These are phyloP conservation scores for Theristicus caerulescens DNA, from an alignment of 2,113 vertebrate genomes.

Conservation along the genomic window DNA sequence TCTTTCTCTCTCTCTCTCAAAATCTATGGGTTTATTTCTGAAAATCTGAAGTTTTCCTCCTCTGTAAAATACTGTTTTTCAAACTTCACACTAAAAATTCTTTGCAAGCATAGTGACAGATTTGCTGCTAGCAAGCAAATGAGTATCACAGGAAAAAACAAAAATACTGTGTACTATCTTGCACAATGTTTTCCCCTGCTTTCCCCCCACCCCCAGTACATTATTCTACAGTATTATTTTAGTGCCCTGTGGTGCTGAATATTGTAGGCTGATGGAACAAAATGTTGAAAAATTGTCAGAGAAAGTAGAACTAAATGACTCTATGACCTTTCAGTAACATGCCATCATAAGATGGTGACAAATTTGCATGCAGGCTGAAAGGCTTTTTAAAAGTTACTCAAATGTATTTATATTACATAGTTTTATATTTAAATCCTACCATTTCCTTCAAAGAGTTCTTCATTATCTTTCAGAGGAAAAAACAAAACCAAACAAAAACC, in stretches of 20 bases:
- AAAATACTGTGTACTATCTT: neutral
- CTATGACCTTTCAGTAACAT: neutral
- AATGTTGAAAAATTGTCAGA: neutral
- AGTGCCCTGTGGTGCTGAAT: neutral
- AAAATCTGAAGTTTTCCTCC: neutral
- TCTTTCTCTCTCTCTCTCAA: neutral
- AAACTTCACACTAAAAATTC: neutral
- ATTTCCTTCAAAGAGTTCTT: neutral
- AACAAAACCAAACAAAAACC: neutral
- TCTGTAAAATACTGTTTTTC: neutral
- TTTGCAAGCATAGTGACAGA: neutral
- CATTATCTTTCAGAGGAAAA: neutral
- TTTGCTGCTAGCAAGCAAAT: neutral
- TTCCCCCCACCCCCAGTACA: rapidly evolving
- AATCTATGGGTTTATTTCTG: neutral
- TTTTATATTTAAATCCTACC: neutral
- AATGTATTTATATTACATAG: neutral
- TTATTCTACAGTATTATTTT: neutral
- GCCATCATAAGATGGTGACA: neutral
- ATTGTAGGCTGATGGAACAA: neutral
- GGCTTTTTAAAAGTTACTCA: neutral
- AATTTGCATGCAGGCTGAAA: neutral
- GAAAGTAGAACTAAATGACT: neutral
- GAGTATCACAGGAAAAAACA: neutral
- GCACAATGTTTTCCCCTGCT: neutral